These are phyloP conservation scores for Yponomeuta plumbellus DNA, from an alignment of 2,888 invertebrate genomes.

Conservation along the genomic window DNA sequence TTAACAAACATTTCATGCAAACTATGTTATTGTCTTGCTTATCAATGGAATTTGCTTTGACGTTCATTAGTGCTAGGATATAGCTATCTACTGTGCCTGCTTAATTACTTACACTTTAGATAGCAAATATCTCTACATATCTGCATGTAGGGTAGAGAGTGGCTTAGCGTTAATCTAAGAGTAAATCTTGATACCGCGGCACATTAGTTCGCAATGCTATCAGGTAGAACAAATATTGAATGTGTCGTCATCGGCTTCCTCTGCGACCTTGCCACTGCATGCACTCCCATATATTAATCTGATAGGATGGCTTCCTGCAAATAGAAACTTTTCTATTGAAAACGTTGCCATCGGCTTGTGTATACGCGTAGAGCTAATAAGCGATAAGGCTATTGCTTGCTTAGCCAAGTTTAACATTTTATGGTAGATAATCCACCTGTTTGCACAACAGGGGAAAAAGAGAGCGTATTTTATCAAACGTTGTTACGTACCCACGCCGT, in stretches of 20 bases:
- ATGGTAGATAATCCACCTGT: background rate
- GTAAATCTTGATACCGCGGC: conserved; percentile 67
- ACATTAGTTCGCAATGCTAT: conserved; percentile 73
- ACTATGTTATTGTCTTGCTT: background rate
- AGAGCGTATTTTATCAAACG: background rate
- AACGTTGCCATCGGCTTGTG: background rate
- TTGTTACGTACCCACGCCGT: too few relatives aligned
- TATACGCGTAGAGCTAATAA: background rate
- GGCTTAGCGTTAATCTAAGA: conserved; percentile 60
- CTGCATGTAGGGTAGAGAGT: conserved; percentile 15
- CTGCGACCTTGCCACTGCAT: conserved; percentile 50
- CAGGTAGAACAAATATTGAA: conserved; percentile 65
- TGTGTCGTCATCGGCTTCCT: conserved; percentile 55
- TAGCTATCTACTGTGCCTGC: background rate
- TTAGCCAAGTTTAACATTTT: background rate
- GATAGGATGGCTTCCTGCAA: background rate
- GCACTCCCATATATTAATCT: conserved; percentile 46
- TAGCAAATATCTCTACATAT: background rate
- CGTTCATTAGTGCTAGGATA: background rate
- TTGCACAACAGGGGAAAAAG: background rate
- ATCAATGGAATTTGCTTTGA: background rate
- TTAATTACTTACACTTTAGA: background rate
- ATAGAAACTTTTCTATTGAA: background rate
- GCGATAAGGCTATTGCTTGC: background rate
- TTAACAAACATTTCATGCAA: background rate